These are phyloP conservation scores for Eupsittula cactorum DNA, from an alignment of 2,113 vertebrate genomes.

Conservation along the genomic window DNA sequence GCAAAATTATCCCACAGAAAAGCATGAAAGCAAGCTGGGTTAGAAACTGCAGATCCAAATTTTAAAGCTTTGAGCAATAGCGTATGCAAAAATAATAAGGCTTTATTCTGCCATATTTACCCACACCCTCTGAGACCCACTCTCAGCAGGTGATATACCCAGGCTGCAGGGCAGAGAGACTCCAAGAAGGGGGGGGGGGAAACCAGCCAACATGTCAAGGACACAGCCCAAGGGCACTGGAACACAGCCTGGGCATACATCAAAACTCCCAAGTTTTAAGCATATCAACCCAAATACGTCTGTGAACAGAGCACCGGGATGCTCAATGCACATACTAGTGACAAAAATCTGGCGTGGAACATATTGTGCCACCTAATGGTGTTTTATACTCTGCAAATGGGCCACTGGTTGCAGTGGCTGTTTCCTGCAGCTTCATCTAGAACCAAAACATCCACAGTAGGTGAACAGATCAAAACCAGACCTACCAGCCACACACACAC, in stretches of 20 bases:
- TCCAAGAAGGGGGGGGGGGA: background rate
- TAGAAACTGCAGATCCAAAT: background rate
- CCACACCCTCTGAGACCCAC: background rate
- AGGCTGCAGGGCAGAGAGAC: background rate
- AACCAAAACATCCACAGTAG: background rate
- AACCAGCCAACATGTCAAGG: background rate
- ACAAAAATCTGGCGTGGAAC: background rate
- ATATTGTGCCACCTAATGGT: background rate
- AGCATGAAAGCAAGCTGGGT: constrained; percentile 36
- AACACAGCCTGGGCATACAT: background rate
- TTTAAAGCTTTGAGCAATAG: background rate
- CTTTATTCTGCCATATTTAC: background rate
- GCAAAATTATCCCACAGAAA: constrained; percentile 14
- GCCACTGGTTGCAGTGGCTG: background rate
- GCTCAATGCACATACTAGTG: background rate
- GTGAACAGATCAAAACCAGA: background rate
- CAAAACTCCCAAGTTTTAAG: background rate
- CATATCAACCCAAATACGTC: background rate
- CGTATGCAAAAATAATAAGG: background rate
- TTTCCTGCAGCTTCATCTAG: background rate
- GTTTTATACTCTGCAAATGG: background rate
- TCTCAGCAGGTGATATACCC: background rate
- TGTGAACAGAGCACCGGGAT: background rate
- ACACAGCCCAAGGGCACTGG: background rate
- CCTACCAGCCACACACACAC: background rate